Base-by-base conservation (phyloP, 2,888 invertebrate genomes). In the Nemapogon koenigi region DNA sequence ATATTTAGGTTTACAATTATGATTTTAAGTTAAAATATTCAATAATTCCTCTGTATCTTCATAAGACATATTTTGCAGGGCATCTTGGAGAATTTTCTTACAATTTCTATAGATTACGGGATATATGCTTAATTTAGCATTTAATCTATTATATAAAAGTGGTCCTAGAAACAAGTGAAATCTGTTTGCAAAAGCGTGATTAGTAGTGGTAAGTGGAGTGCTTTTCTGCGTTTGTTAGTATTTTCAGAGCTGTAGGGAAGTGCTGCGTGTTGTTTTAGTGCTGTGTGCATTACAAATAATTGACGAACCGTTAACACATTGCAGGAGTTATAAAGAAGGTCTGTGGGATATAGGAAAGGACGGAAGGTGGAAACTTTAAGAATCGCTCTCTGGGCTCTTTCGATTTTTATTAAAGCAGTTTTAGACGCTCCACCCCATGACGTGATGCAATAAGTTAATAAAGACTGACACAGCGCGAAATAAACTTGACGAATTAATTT, bases 371-470 rank as follows among this genome's bases (percentile, higher is more conserved):
- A 29, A 1, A 37, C 36, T 15, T 43, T 39, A 10, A 43, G 15
- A 1, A 43, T 37, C 1, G 41, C 32, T 10, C 43, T n/a, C 15
- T 43, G 43, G 2, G 39, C 41, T 10, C 39, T 37, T 17, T 43
- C 43, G 1, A 41, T 11, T 25, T 28, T 3, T 3, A 39, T 8
- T 2, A 44, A 3, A 11, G 15, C 1, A n/a, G 22, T 35, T 35
- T 44, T 44, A n/a, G 40, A 35, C 8, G 43, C 16, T 1, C 42
- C 44, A 13, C 46, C 46, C 48, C 46, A 48, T 2, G 37, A 29
- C 2, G 40, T 30, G 6, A 46, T 41, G 13, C 48, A 46, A 27
- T 48, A 46, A 2, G 35, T 38, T 6, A 48, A 18, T 15, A 46
- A 17, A 3, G 48, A 46, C 19, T 45, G 43, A 19, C 43, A 40